Evolutionary conservation across 2,113 vertebrate genomes (phyloP), one percentile per base, ranked within the genome.

Genomic region (Setophaga petechia): DNA sequence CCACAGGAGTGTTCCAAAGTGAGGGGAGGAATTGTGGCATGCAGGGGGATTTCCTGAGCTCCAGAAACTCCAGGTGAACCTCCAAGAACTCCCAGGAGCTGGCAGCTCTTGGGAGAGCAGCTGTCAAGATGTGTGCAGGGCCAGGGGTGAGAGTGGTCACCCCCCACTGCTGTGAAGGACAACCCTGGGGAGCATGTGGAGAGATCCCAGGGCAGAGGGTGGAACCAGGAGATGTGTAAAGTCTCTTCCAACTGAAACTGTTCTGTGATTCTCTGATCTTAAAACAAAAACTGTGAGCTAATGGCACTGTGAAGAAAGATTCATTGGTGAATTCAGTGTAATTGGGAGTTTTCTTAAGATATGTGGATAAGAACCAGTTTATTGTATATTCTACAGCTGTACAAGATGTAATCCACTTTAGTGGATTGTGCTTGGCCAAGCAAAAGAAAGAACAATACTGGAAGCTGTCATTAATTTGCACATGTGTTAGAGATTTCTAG

Each of bases 1-100:
- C 0, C 8, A 6, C 25, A 57, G 35, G 14, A 49, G 14, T 1
- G 4, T 55, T 89, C 21, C 10, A 6, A 31, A 69, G 21, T 0
- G 1, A 5, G 4, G 6, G 7, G 24, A 61, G 13, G 28, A 14
- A 62, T 2, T n/a, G 24, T 35, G 55, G 15, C 11, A 9, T 43
- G 10, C 63, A 43, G n/a, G 21, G 37, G 7, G 20, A 19, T 12
- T 68, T 61, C 46, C 24, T 30, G 54, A 61, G 13, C 62, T 47
- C 0, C 1, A 21, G 24, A 41, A 61, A n/a, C 5, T 19, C 10
- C 46, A 47, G 39, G 33, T 24, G 23, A 30, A 67, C 19, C 8
- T 39, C 39, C 16, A 46, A 69, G 55, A 55, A 22, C 11, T 4
- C 7, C 41, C 62, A 61, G 30, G 24, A 68, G 11, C 62, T 21